Evolutionary conservation across 2,797 vertebrate genomes (phyloP).

Genomic region (Prionace glauca): DNA sequence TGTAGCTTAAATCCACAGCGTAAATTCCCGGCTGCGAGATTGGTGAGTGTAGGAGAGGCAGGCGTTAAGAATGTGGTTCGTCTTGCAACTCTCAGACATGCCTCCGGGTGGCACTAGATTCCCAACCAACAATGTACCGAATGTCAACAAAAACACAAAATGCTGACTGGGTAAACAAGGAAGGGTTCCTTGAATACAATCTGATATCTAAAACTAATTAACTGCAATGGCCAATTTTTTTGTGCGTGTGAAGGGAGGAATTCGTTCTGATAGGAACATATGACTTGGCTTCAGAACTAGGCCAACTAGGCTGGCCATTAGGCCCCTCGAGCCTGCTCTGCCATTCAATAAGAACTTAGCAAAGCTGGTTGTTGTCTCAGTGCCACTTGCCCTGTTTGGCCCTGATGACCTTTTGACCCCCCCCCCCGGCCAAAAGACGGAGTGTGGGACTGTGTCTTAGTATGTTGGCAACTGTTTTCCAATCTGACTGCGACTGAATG

Average conservation of each 20-base stretch:
- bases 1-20: neutral
- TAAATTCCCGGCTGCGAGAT: neutral
- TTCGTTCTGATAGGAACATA: neutral
- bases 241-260: neutral
- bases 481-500: neutral
- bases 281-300: too few relatives aligned
- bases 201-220: neutral
- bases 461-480: neutral
- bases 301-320: too few relatives aligned
- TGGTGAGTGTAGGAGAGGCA: neutral
- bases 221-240: neutral
- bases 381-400: too few relatives aligned
- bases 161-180: neutral
- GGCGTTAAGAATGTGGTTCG: neutral
- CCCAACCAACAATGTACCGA: neutral
- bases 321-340: too few relatives aligned
- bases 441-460: neutral
- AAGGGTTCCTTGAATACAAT: neutral
- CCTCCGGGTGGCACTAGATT: neutral
- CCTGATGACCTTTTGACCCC: too few relatives aligned
- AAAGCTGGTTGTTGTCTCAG: too few relatives aligned
- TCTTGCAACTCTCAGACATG: neutral
- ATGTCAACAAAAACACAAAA: neutral
- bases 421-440: neutral
- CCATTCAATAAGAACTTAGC: too few relatives aligned